Base-by-base conservation (phyloP, 2,113 vertebrate genomes). In the Anguilla rostrata region DNA sequence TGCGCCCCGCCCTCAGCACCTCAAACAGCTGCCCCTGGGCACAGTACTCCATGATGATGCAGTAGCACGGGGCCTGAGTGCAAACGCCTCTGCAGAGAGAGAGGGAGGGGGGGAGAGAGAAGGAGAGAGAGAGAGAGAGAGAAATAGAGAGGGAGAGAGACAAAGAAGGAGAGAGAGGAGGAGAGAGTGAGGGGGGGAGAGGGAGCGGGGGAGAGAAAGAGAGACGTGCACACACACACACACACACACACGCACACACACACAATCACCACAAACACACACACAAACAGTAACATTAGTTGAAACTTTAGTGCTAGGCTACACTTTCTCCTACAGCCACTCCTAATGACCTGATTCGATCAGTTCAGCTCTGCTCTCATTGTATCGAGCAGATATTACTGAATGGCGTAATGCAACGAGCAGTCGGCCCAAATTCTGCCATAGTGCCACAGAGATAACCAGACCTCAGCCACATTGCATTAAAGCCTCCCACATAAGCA, bases 41-140 rank as follows among this genome's bases (percentile, higher is more conserved):
- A 87, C 98, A 99, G 90, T 99, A 99, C 82, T 99, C 98, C 98
- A 99, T 99, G 93, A 99, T 99, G 87, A 99, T 99, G 86, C 98
- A 99, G 91, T 98, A 99, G 90, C 98, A 99, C 0, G 98, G 98
- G 9, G 98, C 98, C 94, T 99, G 98, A 0, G 98, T 99, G 90
- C 98, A 99, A 46, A 99, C 98, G 1, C 98, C 98, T 94, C 98
- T 99, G 90, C 0, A 86, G 78, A 86, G 71, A 89, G 83, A 89
- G 84, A 86, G 84, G 75, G 4, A 83, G n/a, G 4, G 41, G 71
- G 18, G 41, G n/a, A 39, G 18, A 39, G 11, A n/a, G 11, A 22
- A 26, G 40, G n/a, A 29, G 22, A 46, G 43, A 2, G 43, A 46
- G 43, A 46, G 43, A 46, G 43, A 46, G 43, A 46, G 43, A 46